These are phyloP conservation scores for Brachionichthys hirsutus DNA, from an alignment of 2,113 vertebrate genomes.

Conservation along the genomic window DNA sequence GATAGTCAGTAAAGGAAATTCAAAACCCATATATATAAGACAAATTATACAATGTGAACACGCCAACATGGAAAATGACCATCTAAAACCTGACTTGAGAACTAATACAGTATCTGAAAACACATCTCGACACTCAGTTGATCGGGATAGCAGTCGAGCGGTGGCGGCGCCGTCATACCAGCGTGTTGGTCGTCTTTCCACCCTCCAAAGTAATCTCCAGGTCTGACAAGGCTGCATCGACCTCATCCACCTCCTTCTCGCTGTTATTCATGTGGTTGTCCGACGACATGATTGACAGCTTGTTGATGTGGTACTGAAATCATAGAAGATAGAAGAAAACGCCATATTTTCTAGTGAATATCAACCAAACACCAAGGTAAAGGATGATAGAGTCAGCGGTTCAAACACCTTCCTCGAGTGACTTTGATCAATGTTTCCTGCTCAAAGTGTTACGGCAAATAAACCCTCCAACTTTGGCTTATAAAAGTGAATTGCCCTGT, in stretches of 20 bases:
- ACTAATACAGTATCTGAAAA: too few species aligned
- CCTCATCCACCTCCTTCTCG: slow-evolving; percentile 98
- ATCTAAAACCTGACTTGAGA: too few species aligned
- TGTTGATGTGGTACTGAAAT: slow-evolving; percentile 97
- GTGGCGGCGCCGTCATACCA: slow-evolving; percentile 76
- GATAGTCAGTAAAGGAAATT: not conserved
- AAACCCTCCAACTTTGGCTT: slow-evolving; percentile 18
- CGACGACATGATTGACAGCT: slow-evolving; percentile 97
- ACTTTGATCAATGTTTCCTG: slow-evolving; percentile 27
- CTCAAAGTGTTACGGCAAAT: slow-evolving; percentile 22
- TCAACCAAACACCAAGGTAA: not conserved
- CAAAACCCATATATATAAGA: too few species aligned
- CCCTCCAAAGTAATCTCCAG: slow-evolving; percentile 98
- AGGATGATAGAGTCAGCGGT: not conserved
- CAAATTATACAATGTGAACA: too few species aligned
- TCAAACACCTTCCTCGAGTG: slow-evolving; percentile 8
- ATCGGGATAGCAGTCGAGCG: not conserved
- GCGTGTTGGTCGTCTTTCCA: slow-evolving; percentile 92
- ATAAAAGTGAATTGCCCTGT: slow-evolving; percentile 35
- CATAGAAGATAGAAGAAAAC: not conserved
- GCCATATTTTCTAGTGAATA: too few species aligned
- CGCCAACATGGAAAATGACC: too few species aligned
- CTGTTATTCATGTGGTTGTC: slow-evolving; percentile 99
- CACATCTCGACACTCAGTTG: too few species aligned
- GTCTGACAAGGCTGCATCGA: slow-evolving; percentile 95